These are phyloP conservation scores for Troglohyphantes excavatus DNA, from an alignment of 2,888 invertebrate genomes.

Conservation along the genomic window DNA sequence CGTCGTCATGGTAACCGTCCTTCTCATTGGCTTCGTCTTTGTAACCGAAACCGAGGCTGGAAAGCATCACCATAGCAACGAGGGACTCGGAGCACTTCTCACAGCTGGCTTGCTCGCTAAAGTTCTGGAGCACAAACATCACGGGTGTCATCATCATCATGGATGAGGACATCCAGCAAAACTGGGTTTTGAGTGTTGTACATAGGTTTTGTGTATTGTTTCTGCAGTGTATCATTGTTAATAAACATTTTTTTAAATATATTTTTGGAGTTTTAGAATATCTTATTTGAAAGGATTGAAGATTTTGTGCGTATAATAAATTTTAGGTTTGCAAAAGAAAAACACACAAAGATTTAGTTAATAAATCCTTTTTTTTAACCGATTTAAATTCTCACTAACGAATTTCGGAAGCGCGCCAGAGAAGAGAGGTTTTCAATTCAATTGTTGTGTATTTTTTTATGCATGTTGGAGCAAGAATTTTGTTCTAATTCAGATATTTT, in stretches of 20 bases:
- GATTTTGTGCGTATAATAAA: too few species aligned
- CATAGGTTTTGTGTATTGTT: neutral
- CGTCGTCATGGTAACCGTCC: constrained; percentile 17
- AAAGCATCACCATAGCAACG: constrained; percentile 8
- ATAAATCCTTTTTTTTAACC: too few species aligned
- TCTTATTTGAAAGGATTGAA: too few species aligned
- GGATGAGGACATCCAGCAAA: constrained; percentile 16
- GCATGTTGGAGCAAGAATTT: too few species aligned
- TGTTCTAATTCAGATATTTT: too few species aligned
- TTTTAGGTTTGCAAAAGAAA: too few species aligned
- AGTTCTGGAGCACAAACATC: constrained; percentile 63
- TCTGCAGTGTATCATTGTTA: constrained; percentile 11
- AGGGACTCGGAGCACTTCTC: constrained; percentile 51
- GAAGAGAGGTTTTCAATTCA: too few species aligned
- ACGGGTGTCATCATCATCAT: constrained; percentile 69
- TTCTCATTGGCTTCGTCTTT: constrained; percentile 40
- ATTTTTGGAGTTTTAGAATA: neutral
- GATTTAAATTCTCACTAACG: too few species aligned
- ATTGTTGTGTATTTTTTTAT: too few species aligned
- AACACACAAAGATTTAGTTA: too few species aligned
- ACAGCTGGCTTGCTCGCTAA: constrained; percentile 66
- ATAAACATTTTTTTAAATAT: constrained; percentile 32
- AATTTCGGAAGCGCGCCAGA: too few species aligned
- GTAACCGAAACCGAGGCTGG: constrained; percentile 54
- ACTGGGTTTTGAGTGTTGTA: neutral